Percentiles rank a stretch among this genome's conserved stretches.
phyloP scores from a whole-genome alignment of 1,140 invertebrate genomes.

The Mesaphorura yosii region DNA sequence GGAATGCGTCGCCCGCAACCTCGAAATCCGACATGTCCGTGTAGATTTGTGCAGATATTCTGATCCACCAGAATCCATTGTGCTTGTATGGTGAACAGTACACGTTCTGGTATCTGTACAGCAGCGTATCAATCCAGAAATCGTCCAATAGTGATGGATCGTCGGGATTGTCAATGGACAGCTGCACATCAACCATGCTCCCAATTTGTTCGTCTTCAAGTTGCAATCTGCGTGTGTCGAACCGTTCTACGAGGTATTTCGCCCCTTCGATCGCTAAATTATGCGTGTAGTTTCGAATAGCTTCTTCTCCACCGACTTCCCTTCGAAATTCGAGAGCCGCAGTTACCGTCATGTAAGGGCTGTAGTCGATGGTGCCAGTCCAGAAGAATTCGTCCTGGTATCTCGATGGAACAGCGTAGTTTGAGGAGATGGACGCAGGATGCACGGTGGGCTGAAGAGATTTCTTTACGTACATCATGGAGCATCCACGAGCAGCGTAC shows the following conservation, averaged over 20 bases:
- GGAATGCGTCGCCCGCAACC: not conserved
- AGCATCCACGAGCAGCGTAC: conserved; percentile 9
- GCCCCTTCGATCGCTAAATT: conserved; percentile 9
- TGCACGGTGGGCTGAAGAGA: conserved; percentile 15
- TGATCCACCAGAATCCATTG: conserved; percentile 6
- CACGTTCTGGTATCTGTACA: not conserved
- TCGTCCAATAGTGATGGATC: not conserved
- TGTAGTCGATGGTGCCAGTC: conserved; percentile 24
- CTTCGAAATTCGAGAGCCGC: conserved; percentile 18
- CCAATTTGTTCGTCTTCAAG: conserved; percentile 20
- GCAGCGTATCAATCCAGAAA: conserved; percentile 1
- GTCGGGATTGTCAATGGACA: conserved; percentile 14
- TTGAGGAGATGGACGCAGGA: conserved; percentile 8
- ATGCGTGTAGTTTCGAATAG: conserved; percentile 14
- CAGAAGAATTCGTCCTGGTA: conserved; percentile 27
- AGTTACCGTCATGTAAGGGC: conserved; percentile 13
- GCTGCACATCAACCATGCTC: conserved; percentile 16
- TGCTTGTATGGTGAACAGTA: conserved; percentile 6
- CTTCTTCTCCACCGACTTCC: conserved; percentile 11
- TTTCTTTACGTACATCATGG: conserved; percentile 21
- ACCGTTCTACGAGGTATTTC: not conserved
- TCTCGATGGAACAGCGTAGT: conserved; percentile 1
- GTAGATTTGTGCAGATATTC: conserved; percentile 19
- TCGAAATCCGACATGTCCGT: conserved; percentile 16
- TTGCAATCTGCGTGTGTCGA: conserved; percentile 16